Evolutionary conservation across 1,140 invertebrate species (phyloP), one percentile per base, ranked within the genome.

Genomic region (Aphis gossypii): DNA sequence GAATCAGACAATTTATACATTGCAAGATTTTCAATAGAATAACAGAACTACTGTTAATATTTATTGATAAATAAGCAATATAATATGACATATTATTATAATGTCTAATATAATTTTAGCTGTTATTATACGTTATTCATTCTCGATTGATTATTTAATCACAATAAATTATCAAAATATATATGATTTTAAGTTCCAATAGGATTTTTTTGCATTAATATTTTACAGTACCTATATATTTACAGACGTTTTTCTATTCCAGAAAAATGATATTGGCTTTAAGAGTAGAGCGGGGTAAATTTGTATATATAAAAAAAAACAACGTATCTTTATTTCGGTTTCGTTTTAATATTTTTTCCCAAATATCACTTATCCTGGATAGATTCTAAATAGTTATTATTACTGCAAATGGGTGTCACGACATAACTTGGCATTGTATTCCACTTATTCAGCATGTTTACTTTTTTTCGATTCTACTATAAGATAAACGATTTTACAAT

Each of bases 361-460:
- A 3, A 68, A 14, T 4, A 9, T 76, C 30, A n/a, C 30, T 76
- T 76, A 18, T 76, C 23, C 60, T 76, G 11, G 60, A 76, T 76
- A 76, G 30, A n/a, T n/a, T 76, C 30, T 76, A 76, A 76, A 76
- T n/a, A 84, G 23, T 84, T 84, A 38, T 84, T 44, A 18, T 87
- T 14, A 46, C 30, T 6, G 11, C 4, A 46, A 20, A 87, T 25
- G 44, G 30, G 21, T 87, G 44, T 87, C 41, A 48, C 20, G 44
- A 48, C 5, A 46, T 87, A 87, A 87, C 84, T 87, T n/a, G 84
- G 84, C 41, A 46, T 87, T 87, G 48, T n/a, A 35, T 56, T 56
- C 35, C 87, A 38, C 21, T 89, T 38, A 25, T 18, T 89, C 48
- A 38, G n/a, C 51, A 56, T 23, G 20, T 89, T 54, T 25, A 9